A percentile compares a stretch with the other conserved stretches of the same genome.
These are phyloP conservation scores for Danionella dracula DNA, from an alignment of 2,797 vertebrate species.

Conservation along the genomic window DNA sequence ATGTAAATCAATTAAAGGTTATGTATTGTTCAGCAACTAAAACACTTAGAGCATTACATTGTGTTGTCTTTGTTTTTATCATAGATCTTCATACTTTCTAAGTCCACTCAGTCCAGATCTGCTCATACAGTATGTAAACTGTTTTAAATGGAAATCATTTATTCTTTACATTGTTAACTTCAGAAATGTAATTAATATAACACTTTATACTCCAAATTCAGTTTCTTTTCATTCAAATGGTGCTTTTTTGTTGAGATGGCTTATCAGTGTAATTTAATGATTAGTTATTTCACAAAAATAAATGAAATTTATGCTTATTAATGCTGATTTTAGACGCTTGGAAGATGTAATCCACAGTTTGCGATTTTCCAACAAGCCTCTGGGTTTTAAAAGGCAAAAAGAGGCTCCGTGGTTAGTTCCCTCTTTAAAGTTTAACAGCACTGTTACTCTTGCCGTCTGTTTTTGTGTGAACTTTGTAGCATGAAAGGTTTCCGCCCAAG, in stretches of 20 bases:
- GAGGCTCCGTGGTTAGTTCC: conserved; percentile 1
- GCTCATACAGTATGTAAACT: background rate
- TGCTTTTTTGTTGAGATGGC: conserved; percentile 22
- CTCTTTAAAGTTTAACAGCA: conserved; percentile 45
- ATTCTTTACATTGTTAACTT: background rate
- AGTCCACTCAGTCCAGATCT: background rate
- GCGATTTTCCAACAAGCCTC: conserved; percentile 23
- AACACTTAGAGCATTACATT: background rate
- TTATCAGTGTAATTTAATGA: conserved; percentile 32
- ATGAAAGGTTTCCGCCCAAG: conserved; percentile 8
- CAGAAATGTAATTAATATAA: conserved; percentile 7
- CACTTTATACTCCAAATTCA: background rate
- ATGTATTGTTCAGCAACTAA: too few species aligned
- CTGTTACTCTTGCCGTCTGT: conserved; percentile 42
- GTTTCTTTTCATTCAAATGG: conserved; percentile 20
- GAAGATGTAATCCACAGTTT: conserved; percentile 1
- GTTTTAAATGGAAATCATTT: background rate
- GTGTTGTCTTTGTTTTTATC: conserved; percentile 11
- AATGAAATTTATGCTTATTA: conserved; percentile 14
- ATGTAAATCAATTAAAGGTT: too few species aligned
- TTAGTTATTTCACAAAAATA: conserved; percentile 19
- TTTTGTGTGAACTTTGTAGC: conserved; percentile 46
- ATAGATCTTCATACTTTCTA: background rate
- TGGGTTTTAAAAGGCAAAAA: conserved; percentile 26
- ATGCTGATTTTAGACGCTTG: background rate